Evolutionary conservation across 2,113 vertebrate species (phyloP).

Genomic region (Ceyx margarethae): DNA sequence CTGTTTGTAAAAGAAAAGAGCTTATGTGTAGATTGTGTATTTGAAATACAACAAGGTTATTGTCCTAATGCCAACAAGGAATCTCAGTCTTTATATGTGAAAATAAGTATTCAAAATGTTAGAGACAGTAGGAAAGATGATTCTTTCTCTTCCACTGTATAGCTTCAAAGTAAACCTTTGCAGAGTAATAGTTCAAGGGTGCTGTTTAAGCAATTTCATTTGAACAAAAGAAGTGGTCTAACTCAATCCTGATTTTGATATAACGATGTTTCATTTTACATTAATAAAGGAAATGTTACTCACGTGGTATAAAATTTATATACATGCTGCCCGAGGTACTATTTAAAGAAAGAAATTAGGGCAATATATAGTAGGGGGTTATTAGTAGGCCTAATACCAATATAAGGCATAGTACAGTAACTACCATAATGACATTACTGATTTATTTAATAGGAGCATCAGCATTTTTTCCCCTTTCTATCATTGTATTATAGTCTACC

Average conservation of each 20-base stretch:
- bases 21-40: background rate
- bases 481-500: background rate
- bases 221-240: background rate
- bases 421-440: background rate
- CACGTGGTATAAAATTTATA: background rate
- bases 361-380: background rate
- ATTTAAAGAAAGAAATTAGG: background rate
- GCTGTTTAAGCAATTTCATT: constrained; percentile 26
- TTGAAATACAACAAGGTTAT: constrained; percentile 21
- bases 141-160: background rate
- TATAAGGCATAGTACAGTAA: background rate
- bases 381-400: background rate
- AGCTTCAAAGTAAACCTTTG: constrained; percentile 36
- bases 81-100: background rate
- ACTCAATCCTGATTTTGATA: background rate
- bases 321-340: background rate
- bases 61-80: background rate
- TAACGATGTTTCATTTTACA: background rate
- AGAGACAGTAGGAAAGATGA: background rate
- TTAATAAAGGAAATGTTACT: background rate
- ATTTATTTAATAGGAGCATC: background rate
- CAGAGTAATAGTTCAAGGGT: constrained; percentile 24
- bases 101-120: constrained; percentile 33
- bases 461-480: background rate
- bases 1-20: background rate